Percentiles rank a stretch among this genome's conserved stretches.
phyloP scores from a whole-genome alignment of 1,140 invertebrate genomes.

The Trichonephila clavipes region DNA sequence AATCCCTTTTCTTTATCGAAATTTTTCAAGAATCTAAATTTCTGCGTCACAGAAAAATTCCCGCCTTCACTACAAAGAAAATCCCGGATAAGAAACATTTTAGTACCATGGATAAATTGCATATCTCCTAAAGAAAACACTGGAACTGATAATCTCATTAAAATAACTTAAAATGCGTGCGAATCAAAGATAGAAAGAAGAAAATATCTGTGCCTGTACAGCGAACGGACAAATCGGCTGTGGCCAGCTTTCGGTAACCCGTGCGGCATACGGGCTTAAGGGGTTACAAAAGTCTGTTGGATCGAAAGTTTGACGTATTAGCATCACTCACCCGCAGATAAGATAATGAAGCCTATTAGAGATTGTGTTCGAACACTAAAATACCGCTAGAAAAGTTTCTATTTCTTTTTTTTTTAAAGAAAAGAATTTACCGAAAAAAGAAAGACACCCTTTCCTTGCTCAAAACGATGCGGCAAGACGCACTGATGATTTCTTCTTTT shows the following conservation, averaged over 20 bases:
- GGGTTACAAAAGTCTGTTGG: neutral
- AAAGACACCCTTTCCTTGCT: neutral
- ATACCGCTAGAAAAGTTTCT: neutral
- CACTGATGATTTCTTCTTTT: neutral
- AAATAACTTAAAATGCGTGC: no score
- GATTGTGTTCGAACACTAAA: neutral
- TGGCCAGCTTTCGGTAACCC: no score
- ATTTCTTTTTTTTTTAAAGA: neutral
- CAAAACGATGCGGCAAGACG: neutral
- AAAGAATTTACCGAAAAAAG: neutral
- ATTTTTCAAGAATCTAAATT: no score
- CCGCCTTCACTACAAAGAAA: no score
- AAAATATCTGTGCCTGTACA: no score
- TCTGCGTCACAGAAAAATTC: no score
- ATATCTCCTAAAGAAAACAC: no score
- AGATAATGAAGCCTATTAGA: neutral
- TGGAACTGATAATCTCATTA: no score
- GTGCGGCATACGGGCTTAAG: neutral
- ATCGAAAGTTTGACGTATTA: constrained; percentile 3
- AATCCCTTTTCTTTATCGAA: no score
- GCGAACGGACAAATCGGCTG: neutral
- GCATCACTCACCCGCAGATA: neutral
- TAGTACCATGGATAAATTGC: no score
- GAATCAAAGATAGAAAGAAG: no score
- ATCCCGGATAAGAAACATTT: no score